Evolutionary conservation across 2,797 vertebrate species (phyloP), one percentile per base, ranked within the genome.

Genomic region (Arrhamphus sclerolepis): DNA sequence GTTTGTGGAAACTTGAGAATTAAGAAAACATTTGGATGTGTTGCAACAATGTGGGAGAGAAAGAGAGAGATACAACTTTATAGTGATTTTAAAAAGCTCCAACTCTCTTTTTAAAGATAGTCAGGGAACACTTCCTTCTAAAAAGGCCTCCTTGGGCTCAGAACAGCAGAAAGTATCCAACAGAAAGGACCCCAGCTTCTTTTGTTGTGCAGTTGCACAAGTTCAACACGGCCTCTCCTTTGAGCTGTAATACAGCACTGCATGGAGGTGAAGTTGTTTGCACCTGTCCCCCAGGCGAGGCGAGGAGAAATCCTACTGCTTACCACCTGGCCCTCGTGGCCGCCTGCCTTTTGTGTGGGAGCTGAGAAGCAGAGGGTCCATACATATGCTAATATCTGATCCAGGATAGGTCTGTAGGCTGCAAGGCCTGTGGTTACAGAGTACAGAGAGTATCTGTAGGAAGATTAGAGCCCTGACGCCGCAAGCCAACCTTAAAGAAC

Each of bases 301-400:
- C 71, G 52, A 72, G 79, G 74, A 85, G 88, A 85, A 87, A 89
- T 87, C 88, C 81, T 83, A 88, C 90, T 85, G 89, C 85, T 87
- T 78, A 81, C 92, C 92, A 92, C 92, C 92, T 92, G 92, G 90
- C 84, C 86, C 90, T 91, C 79, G 59, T 85, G 84, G 87, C 76
- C 70, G 87, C 78, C 77, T 75, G 89, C 71, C 89, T 83, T 91
- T 93, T 92, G 90, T 92, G 86, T 81, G 82, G 64, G 80, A 81
- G 79, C 71, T 52, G 87, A 87, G 86, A 67, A 87, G 87, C 87
- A 90, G 84, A 85, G 89, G 82, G 87, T 16, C 91, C 87, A 92
- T 93, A 93, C 89, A 93, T 90, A 93, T 92, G 92, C 91, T 92
- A 92, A 93, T 93, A 29, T n/a, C 44, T 72, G 75, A 78, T 82